Evolutionary conservation across 23 tunicate species (phyloP).

Genomic region (Ascidia mentula): DNA sequence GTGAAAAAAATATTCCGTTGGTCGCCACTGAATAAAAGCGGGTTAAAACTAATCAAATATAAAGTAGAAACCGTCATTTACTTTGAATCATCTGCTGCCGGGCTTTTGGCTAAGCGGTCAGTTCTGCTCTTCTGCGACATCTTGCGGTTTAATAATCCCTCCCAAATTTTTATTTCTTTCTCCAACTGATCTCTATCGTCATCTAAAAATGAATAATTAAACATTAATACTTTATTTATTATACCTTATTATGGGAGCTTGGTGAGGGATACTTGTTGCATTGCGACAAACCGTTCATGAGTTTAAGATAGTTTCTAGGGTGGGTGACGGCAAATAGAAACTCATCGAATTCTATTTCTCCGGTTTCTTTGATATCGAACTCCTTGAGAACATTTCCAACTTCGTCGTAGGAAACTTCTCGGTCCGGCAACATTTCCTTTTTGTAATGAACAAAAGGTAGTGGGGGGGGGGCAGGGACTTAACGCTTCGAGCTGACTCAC

Average conservation of each 20-base stretch:
- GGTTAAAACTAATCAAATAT: background rate
- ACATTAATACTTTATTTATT: no score
- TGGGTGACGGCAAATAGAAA: constrained; percentile 65
- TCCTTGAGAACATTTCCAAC: constrained; percentile 42
- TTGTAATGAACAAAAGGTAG: background rate
- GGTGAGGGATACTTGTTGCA: background rate
- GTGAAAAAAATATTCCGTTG: constrained; percentile 43
- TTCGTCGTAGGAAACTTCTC: constrained; percentile 25
- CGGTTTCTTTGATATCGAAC: constrained; percentile 65
- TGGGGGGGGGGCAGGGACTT: background rate
- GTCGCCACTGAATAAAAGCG: constrained; percentile 8
- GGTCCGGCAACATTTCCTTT: constrained; percentile 43
- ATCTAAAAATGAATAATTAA: constrained; percentile 40
- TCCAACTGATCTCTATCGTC: constrained; percentile 38
- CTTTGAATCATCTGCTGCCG: background rate
- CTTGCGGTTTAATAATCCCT: constrained; percentile 19
- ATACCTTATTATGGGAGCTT: background rate
- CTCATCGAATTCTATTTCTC: constrained; percentile 79
- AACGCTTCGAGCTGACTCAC: background rate
- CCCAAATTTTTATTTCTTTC: constrained; percentile 58
- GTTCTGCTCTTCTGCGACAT: background rate
- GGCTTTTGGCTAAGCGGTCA: constrained; percentile 4
- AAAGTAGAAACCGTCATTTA: background rate
- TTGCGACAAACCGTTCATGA: constrained; percentile 36
- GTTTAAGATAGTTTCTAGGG: constrained; percentile 56